Percentiles rank a stretch among this genome's conserved stretches.
Evolutionary conservation across 2,113 vertebrate species (phyloP).

Genomic region (Anoura caudifer): DNA sequence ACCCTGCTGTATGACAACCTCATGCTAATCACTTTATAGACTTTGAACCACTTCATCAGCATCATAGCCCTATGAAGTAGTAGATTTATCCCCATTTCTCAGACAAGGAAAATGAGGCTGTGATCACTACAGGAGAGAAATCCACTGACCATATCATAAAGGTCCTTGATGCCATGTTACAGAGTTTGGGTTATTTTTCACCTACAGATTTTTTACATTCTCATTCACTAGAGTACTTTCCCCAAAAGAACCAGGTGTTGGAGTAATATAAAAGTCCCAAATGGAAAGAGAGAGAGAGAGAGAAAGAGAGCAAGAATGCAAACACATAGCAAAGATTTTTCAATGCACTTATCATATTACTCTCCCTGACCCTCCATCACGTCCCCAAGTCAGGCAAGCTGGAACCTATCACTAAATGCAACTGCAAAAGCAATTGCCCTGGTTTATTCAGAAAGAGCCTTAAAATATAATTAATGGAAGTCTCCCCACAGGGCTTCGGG

Average conservation of each 20-base stretch:
- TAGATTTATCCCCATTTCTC: background rate
- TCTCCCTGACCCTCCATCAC: fast-evolving
- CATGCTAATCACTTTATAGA: no score
- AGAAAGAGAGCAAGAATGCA: background rate
- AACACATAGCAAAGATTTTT: background rate
- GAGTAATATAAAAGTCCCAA: background rate
- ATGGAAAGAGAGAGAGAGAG: background rate
- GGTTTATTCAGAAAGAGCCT: background rate
- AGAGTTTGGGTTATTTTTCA: background rate
- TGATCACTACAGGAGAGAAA: background rate
- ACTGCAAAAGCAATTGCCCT: background rate
- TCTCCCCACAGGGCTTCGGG: background rate
- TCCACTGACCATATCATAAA: fast-evolving
- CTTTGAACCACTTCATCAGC: background rate
- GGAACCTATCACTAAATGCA: background rate
- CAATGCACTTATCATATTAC: no score
- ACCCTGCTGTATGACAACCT: no score
- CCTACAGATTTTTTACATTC: background rate
- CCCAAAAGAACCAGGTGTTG: background rate
- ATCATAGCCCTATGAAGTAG: fast-evolving
- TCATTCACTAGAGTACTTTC: background rate
- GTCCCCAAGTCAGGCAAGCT: background rate
- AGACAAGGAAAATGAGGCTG: background rate
- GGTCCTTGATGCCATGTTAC: background rate
- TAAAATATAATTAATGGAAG: background rate